Percentiles rank a stretch among this genome's conserved stretches.
Evolutionary conservation across 1,140 invertebrate species (phyloP).

Genomic region (Coelopa frigida): DNA sequence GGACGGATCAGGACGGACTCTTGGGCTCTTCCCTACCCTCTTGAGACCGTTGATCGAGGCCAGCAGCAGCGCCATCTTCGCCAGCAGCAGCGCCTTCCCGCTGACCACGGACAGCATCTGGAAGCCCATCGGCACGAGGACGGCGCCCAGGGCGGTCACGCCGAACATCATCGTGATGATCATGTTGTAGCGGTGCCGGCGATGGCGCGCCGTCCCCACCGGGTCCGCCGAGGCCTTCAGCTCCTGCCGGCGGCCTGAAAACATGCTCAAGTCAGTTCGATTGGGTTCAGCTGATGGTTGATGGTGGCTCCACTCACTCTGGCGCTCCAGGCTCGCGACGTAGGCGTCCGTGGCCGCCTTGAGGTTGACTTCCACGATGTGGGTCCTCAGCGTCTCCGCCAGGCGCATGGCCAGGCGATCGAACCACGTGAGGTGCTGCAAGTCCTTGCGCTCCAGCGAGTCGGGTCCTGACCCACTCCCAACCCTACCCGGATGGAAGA

Average conservation of each 20-base stretch:
- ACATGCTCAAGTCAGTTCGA: slow-evolving; percentile 1
- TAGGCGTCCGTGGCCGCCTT: slow-evolving; percentile 39
- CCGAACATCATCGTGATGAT: slow-evolving; percentile 68
- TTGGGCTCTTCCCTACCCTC: slow-evolving; percentile 45
- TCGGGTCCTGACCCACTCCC: no score
- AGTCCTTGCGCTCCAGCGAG: slow-evolving; percentile 22
- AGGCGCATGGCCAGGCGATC: slow-evolving; percentile 43
- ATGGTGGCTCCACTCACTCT: slow-evolving; percentile 1
- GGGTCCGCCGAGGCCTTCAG: slow-evolving; percentile 6
- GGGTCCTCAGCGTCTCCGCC: slow-evolving; percentile 49
- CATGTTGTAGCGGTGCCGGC: slow-evolving; percentile 52
- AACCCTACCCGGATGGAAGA: no score
- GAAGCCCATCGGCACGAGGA: slow-evolving; percentile 67
- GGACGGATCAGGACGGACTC: background rate
- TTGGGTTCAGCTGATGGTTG: background rate
- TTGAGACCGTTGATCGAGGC: slow-evolving; percentile 70
- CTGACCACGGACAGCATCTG: slow-evolving; percentile 68
- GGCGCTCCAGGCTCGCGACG: background rate
- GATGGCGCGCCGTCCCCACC: slow-evolving; percentile 35
- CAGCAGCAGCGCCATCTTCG: slow-evolving; percentile 69
- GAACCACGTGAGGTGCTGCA: slow-evolving; percentile 34
- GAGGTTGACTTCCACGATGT: slow-evolving; percentile 52
- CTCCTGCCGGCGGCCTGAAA: background rate
- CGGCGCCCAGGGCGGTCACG: slow-evolving; percentile 59
- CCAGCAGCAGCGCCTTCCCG: slow-evolving; percentile 65